A percentile compares a stretch with the other conserved stretches of the same genome.
These are phyloP conservation scores for Polydesmus complanatus DNA, from an alignment of 2,888 invertebrate species.

Conservation along the genomic window DNA sequence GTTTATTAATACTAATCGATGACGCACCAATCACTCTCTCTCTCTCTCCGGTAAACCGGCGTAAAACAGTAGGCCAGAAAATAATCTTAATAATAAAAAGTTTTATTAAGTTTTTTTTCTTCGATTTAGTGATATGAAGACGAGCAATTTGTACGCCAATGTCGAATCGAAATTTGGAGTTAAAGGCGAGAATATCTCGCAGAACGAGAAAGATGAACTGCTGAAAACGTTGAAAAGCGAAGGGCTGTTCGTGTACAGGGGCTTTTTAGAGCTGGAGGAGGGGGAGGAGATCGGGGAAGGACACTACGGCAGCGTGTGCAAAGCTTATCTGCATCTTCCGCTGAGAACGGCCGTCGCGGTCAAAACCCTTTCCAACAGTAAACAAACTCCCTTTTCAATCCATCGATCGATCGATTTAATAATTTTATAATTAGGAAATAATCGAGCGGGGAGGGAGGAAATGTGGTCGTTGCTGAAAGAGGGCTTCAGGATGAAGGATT, in stretches of 20 bases:
- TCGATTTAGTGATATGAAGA: too few relatives aligned
- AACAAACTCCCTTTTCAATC: neutral
- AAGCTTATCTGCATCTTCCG: neutral
- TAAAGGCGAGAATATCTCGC: too few relatives aligned
- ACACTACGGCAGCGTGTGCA: neutral
- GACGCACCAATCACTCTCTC: too few relatives aligned
- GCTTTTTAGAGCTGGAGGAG: neutral
- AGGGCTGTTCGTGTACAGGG: neutral
- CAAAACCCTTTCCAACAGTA: neutral
- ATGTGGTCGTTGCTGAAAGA: neutral
- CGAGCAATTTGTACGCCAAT: too few relatives aligned
- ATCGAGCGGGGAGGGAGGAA: neutral
- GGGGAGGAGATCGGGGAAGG: neutral
- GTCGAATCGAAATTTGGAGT: too few relatives aligned
- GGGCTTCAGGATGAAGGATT: neutral
- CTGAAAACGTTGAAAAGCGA: too few relatives aligned
- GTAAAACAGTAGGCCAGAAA: too few relatives aligned
- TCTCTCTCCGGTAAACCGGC: too few relatives aligned
- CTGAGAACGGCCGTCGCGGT: neutral
- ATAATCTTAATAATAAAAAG: too few relatives aligned
- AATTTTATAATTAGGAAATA: neutral
- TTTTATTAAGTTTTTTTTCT: too few relatives aligned
- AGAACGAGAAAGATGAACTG: too few relatives aligned
- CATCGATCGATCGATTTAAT: neutral
- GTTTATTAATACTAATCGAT: too few relatives aligned